Conservation (phyloP, 2,113 vertebrate genomes). For the Xiphorhynchus elegans region DNA sequence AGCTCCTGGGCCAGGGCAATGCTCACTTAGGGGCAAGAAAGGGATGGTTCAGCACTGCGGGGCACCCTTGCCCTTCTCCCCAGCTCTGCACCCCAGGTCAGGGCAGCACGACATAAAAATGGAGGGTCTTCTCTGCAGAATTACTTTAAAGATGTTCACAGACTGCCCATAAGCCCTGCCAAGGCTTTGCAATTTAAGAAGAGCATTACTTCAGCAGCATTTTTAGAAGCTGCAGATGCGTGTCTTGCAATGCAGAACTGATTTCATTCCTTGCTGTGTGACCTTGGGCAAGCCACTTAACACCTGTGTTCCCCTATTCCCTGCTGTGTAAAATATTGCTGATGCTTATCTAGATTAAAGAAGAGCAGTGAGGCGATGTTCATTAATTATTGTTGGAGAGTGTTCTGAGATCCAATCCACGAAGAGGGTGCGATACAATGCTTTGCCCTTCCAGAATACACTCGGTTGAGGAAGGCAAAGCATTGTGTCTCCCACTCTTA, state of each 20-base stretch:
- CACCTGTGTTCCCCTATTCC: not conserved
- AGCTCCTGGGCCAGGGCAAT: not conserved
- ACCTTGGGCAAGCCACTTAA: constrained; percentile 41
- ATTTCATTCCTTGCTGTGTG: not conserved
- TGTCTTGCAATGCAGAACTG: not conserved
- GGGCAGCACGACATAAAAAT: not conserved
- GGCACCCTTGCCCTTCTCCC: not conserved
- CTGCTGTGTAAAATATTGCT: constrained; percentile 46
- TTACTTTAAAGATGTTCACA: not conserved
- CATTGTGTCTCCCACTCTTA: not conserved
- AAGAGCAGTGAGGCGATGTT: constrained; percentile 12
- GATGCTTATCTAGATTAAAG: constrained; percentile 46
- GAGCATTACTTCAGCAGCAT: not conserved
- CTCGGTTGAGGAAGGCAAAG: not conserved
- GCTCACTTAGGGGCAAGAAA: not conserved
- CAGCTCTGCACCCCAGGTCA: not conserved
- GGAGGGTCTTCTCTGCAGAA: not conserved
- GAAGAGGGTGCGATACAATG: not conserved
- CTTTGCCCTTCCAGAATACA: constrained; percentile 21
- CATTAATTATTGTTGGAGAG: constrained; percentile 46
- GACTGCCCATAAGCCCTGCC: not conserved
- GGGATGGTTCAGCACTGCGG: not conserved
- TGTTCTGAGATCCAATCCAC: not conserved
- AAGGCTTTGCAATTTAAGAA: not conserved
- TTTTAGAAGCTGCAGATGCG: not conserved